Evolutionary conservation across 1,140 invertebrate species (phyloP).

Genomic region (Colletes gigas): DNA sequence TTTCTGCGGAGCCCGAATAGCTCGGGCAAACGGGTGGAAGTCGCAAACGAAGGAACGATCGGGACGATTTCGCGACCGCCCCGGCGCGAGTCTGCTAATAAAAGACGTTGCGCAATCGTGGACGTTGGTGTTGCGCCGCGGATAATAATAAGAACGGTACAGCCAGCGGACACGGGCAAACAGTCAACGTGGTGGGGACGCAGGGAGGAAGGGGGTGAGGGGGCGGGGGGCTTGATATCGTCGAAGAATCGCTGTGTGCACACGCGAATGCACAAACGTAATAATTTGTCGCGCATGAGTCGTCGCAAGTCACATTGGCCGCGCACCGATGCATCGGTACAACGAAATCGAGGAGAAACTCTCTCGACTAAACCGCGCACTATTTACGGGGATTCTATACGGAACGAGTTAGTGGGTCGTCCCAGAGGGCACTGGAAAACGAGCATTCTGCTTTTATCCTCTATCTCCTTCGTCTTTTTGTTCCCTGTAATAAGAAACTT

Average conservation of each 20-base stretch:
- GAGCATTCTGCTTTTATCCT: too few species aligned
- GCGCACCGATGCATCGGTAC: slow-evolving; percentile 29
- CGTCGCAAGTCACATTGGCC: slow-evolving; percentile 20
- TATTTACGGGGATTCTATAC: slow-evolving; percentile 18
- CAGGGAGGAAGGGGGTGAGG: slow-evolving; percentile 12
- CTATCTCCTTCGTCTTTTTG: too few species aligned
- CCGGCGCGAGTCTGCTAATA: slow-evolving; percentile 66
- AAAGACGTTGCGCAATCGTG: slow-evolving; percentile 73
- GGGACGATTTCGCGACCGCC: slow-evolving; percentile 63
- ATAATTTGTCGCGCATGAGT: slow-evolving; percentile 52
- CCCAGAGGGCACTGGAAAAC: background rate
- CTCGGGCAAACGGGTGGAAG: slow-evolving; percentile 44
- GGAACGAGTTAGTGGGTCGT: slow-evolving; percentile 12
- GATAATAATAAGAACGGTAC: slow-evolving; percentile 66
- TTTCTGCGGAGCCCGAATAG: slow-evolving; percentile 60
- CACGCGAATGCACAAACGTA: slow-evolving; percentile 44
- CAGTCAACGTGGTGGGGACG: too few species aligned
- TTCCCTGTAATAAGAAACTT: too few species aligned
- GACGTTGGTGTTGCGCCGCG: slow-evolving; percentile 63
- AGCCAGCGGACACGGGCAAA: background rate
- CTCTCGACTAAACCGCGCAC: background rate
- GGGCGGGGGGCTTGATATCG: slow-evolving; percentile 28
- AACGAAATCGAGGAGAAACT: slow-evolving; percentile 54
- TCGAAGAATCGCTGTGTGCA: slow-evolving; percentile 32
- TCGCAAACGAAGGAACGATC: slow-evolving; percentile 55